Evolutionary conservation across 1,140 invertebrate species (phyloP).

Genomic region (Streblospio benedicti): DNA sequence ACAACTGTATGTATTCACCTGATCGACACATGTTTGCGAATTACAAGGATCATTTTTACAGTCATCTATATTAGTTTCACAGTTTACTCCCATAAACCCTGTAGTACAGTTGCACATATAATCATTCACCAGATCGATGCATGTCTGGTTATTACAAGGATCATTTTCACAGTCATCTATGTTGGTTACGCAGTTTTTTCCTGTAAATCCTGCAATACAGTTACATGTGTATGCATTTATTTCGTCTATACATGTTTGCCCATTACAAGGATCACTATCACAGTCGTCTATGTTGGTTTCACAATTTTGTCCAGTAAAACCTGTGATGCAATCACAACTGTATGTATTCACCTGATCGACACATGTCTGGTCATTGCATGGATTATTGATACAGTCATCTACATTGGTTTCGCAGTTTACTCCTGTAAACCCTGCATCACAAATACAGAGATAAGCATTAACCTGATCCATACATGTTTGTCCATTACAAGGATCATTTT

Average conservation of each 20-base stretch:
- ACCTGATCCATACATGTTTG: conserved; percentile 29
- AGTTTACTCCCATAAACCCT: too few relatives aligned
- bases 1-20: background rate
- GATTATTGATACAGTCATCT: conserved; percentile 16
- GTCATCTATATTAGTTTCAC: conserved; percentile 22
- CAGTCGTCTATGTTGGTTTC: conserved; percentile 49
- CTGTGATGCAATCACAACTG: conserved; percentile 18
- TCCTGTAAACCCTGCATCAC: conserved; percentile 31
- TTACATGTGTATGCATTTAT: too few relatives aligned
- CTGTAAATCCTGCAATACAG: too few relatives aligned
- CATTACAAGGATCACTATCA: conserved; percentile 62
- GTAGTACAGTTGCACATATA: too few relatives aligned
- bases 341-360: conserved; percentile 3
- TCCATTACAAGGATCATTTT: conserved; percentile 30
- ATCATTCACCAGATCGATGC: too few relatives aligned
- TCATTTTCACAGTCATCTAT: background rate
- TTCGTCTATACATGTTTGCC: background rate
- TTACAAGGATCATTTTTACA: conserved; percentile 19
- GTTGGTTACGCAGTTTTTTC: too few relatives aligned
- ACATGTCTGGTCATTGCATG: conserved; percentile 16
- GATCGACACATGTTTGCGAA: conserved; percentile 12
- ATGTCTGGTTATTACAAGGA: conserved; percentile 5
- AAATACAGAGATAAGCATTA: conserved; percentile 30
- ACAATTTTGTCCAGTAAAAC: conserved; percentile 22
- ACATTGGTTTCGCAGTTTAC: conserved; percentile 25